Evolutionary conservation across 2,797 vertebrate genomes (phyloP), one percentile per base, ranked within the genome.

Genomic region (Kryptolebias ocellatus): DNA sequence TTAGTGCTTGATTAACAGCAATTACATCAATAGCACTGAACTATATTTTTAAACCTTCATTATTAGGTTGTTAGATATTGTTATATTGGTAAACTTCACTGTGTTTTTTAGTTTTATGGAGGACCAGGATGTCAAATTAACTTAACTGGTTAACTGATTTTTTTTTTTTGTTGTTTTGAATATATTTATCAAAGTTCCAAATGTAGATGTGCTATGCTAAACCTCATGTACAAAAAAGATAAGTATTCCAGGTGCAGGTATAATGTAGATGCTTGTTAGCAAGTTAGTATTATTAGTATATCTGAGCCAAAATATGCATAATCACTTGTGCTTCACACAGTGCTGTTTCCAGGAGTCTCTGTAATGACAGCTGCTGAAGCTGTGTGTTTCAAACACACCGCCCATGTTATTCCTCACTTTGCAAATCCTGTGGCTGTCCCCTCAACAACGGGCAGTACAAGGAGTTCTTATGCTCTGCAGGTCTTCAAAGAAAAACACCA

Each of bases 291-390:
- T 90, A 86, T 89, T 92, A 81, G 70, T 67, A 53, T 54, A 70
- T 83, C 83, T 87, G 72, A 83, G 86, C 88, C 87, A 92, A 92
- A 90, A 89, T 88, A 91, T 88, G 88, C 87, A 90, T 85, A 90
- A 90, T 91, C 84, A 84, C 83, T 75, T 69, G 60, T 50, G 77
- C 81, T 84, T 52, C 65, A 44, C 76, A 71, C 77, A 82, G 92
- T 92, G 92, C 87, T 93, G 92, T 93, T 93, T 93, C 86, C 90
- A 93, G 89, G 86, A 90, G 87, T 92, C 89, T 85, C 87, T 92
- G 92, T 87, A 92, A 92, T 90, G 90, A 90, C 91, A 93, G 92
- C 92, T 92, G 89, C 84, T 81, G 86, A 64, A 73, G 74, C 67
- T 84, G 80, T 83, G 85, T 68, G 74, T 86, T 85, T 89, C 74